Conservation (phyloP, 2,797 vertebrate species). For the Enteromius anoplus region DNA sequence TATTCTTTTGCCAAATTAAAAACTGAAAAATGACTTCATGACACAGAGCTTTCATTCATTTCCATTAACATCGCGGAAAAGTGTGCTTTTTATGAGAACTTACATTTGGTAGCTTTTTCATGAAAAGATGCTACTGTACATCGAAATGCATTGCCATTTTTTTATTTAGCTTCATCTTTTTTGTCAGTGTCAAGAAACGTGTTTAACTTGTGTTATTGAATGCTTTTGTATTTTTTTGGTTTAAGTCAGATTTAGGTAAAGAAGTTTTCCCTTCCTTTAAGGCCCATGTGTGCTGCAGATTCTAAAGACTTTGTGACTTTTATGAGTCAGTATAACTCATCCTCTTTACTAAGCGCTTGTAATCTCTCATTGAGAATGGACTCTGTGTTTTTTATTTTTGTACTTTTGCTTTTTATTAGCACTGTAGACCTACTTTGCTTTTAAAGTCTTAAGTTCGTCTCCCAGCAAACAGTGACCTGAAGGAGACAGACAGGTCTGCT, state of each 20-base stretch:
- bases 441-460: slow-evolving; percentile 19
- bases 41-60: neutral
- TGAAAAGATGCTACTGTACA: neutral
- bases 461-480: neutral
- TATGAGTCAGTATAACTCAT: slow-evolving; percentile 1
- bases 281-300: neutral
- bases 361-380: neutral
- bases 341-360: neutral
- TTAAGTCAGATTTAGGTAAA: neutral
- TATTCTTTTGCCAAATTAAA: neutral
- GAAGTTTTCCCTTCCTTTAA: neutral
- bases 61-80: neutral
- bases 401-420: slow-evolving; percentile 13
- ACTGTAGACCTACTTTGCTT: slow-evolving; percentile 17
- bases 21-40: neutral
- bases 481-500: slow-evolving; percentile 1
- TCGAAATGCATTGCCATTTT: neutral
- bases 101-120: neutral
- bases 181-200: neutral
- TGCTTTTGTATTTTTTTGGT: neutral
- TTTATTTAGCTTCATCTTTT: neutral
- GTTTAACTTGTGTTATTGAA: neutral
- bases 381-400: neutral
- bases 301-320: slow-evolving; percentile 1
- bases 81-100: neutral